These are phyloP conservation scores for Sussaba pulchella DNA, from an alignment of 2,888 invertebrate genomes.

Conservation along the genomic window DNA sequence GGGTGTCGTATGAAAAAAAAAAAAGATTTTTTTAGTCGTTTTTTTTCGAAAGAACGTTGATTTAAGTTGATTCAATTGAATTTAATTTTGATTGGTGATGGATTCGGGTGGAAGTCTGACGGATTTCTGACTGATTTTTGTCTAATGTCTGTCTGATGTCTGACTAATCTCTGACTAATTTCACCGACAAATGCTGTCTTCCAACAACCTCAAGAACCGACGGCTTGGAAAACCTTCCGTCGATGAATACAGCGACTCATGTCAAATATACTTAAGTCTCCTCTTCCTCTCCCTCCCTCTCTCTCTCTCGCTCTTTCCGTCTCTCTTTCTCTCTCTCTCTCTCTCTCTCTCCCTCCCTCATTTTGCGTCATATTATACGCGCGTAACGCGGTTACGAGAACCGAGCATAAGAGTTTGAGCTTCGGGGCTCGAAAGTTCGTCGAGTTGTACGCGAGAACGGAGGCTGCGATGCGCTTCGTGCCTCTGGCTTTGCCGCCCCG, in stretches of 20 bases:
- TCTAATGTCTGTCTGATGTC: too few species aligned
- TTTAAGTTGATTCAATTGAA: too few species aligned
- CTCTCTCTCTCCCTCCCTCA: conserved; percentile 30
- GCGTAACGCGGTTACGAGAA: conserved; percentile 18
- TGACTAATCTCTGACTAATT: too few species aligned
- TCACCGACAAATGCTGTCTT: conserved; percentile 33
- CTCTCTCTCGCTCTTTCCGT: too few species aligned
- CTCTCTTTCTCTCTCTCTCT: too few species aligned
- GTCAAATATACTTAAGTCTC: conserved; percentile 31
- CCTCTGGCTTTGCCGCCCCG: conserved; percentile 73
- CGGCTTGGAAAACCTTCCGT: not conserved
- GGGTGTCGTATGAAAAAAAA: not conserved
- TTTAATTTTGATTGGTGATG: too few species aligned
- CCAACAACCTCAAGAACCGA: conserved; percentile 16
- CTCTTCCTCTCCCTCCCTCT: not conserved
- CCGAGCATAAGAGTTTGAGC: conserved; percentile 52
- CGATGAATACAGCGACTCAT: too few species aligned
- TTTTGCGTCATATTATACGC: conserved; percentile 40
- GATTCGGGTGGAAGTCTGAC: too few species aligned
- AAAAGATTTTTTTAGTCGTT: too few species aligned
- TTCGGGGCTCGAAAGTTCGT: conserved; percentile 62
- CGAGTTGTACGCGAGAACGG: conserved; percentile 32
- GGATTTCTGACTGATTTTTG: too few species aligned
- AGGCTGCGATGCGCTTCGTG: not conserved
- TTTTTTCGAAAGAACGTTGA: too few species aligned